Base-by-base conservation (phyloP, 2,797 vertebrate species). In the Cyprinella venusta region DNA sequence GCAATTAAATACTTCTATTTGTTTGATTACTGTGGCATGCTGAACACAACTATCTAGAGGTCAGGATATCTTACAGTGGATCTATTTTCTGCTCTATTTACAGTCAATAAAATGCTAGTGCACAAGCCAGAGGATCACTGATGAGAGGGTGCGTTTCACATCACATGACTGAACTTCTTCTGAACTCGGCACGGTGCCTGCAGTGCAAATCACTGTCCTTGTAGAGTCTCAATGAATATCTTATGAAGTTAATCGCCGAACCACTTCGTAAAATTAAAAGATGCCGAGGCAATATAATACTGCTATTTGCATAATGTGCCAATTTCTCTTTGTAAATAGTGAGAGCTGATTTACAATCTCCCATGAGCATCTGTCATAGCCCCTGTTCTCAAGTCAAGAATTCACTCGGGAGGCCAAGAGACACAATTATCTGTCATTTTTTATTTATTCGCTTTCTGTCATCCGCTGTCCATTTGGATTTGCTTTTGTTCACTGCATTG, bases 271-370 rank as follows among this genome's bases (percentile, higher is more conserved):
- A 63, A 78, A 86, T 83, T 48, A 83, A 87, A 86, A 89, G 76
- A 89, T 83, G 88, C 87, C 67, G 79, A 85, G 78, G 84, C 88
- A 88, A 90, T 87, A 40, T 86, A 90, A 90, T 91, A 77, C 89
- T 76, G 64, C 45, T 77, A 91, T 91, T 89, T 91, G 70, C 83
- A 80, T 86, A 84, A 84, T 50, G 78, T 75, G 33, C 61, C 84
- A 78, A 79, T 81, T 82, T 85, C 68, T 79, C 67, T 80, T 80
- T 83, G 67, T 61, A 83, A 87, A 83, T 74, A 70, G 81, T 83
- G 18, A 42, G 33, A 67, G 77, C 38, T 69, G 86, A 75, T 78
- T 69, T 80, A 45, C 75, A 74, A 42, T 59, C 50, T 59, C 74
- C 76, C 68, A 59, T 68, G 75, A 85, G 84, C 69, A 54, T 84